phyloP scores from a whole-genome alignment of 1,140 invertebrate species.

The Pachypeltis micranthus region DNA sequence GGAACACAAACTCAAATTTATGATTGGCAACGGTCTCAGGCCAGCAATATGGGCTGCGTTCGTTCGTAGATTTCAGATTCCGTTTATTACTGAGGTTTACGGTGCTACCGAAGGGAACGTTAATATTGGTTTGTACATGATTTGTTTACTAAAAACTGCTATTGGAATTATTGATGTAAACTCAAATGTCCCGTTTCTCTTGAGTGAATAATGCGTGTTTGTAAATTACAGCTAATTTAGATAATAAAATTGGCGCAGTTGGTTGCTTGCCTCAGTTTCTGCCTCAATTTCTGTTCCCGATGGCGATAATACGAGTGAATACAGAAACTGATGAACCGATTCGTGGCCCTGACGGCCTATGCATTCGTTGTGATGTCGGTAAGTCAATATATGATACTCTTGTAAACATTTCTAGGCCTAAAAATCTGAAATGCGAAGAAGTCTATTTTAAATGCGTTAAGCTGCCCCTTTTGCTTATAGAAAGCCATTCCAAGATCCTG shows the following conservation, averaged over 20 bases:
- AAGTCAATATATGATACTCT: background rate
- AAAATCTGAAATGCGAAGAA: too few relatives aligned
- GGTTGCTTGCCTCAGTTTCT: conserved; percentile 54
- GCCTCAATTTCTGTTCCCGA: conserved; percentile 37
- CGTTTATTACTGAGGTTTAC: conserved; percentile 55
- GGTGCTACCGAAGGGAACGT: conserved; percentile 68
- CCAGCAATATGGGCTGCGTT: conserved; percentile 38
- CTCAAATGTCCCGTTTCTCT: too few relatives aligned
- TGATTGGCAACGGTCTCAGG: conserved; percentile 40
- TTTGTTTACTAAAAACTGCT: too few relatives aligned
- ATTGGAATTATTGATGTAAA: too few relatives aligned
- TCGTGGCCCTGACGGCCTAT: conserved; percentile 46
- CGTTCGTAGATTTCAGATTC: conserved; percentile 49
- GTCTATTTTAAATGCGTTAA: too few relatives aligned
- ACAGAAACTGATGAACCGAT: conserved; percentile 33
- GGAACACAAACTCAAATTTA: conserved; percentile 35
- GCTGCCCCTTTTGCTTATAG: too few relatives aligned
- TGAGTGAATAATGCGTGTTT: background rate
- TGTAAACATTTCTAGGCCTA: background rate
- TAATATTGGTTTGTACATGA: conserved; percentile 43
- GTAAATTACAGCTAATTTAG: conserved; percentile 48
- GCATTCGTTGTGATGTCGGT: conserved; percentile 41
- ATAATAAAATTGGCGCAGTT: conserved; percentile 54
- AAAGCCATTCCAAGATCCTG: too few relatives aligned
- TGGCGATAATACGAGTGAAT: conserved; percentile 42